Percentiles rank a stretch among this genome's conserved stretches.
phyloP scores from a whole-genome alignment of 1,140 invertebrate species.

The Zaprionus gabonicus region DNA sequence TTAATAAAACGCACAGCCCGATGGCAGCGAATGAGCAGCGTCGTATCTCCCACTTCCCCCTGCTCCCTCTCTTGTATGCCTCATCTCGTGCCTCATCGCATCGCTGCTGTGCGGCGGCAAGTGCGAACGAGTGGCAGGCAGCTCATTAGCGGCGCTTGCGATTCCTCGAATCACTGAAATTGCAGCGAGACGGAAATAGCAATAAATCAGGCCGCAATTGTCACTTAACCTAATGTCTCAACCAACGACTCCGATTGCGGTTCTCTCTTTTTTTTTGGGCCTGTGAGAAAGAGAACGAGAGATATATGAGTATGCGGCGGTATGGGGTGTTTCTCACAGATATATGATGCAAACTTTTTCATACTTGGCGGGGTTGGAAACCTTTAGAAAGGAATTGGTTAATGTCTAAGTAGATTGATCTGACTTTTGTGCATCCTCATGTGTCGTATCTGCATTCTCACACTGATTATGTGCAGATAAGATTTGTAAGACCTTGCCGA shows the following conservation, averaged over 20 bases:
- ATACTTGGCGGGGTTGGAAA: background rate
- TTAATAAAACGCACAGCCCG: constrained; percentile 52
- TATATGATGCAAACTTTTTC: background rate
- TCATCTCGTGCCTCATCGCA: constrained; percentile 2
- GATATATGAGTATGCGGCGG: background rate
- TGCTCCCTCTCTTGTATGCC: background rate
- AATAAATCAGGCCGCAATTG: constrained; percentile 77
- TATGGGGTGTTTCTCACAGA: background rate
- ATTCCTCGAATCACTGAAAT: constrained; percentile 83
- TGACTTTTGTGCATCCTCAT: no score
- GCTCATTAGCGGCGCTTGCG: constrained; percentile 83
- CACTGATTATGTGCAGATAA: no score
- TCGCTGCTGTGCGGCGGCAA: constrained; percentile 28
- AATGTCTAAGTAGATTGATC: background rate
- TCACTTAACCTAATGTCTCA: constrained; percentile 76
- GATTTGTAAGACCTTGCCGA: no score
- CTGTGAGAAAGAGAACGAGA: constrained; percentile 2
- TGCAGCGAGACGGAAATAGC: constrained; percentile 81
- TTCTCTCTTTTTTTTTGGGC: background rate
- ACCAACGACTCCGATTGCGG: constrained; percentile 13
- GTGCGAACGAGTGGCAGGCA: constrained; percentile 63
- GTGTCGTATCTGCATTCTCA: no score
- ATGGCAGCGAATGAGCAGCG: background rate
- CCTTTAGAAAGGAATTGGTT: background rate
- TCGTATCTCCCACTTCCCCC: constrained; percentile 4